Evolutionary conservation across 2,888 invertebrate genomes (phyloP).

Genomic region (Oscheius myriophilus): DNA sequence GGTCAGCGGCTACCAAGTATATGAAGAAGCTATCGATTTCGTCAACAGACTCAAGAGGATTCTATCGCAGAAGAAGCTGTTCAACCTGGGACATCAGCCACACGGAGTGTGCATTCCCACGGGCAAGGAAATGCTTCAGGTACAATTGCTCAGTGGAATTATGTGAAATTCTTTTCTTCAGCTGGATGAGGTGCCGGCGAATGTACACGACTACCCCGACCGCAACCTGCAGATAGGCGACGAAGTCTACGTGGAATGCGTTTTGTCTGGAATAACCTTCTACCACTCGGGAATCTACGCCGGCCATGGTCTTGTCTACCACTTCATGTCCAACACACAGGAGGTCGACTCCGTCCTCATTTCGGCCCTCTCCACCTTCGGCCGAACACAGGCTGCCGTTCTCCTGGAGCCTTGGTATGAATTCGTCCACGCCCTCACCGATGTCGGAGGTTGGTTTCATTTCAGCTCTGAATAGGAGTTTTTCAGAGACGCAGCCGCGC

Average conservation of each 20-base stretch:
- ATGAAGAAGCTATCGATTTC: conserved; percentile 40
- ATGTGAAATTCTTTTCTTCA: conserved; percentile 14
- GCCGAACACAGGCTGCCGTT: conserved; percentile 38
- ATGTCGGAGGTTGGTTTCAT: conserved; percentile 15
- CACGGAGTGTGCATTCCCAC: conserved; percentile 37
- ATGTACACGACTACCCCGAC: conserved; percentile 46
- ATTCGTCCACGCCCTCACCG: conserved; percentile 44
- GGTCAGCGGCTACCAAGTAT: conserved; percentile 18
- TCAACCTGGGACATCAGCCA: conserved; percentile 42
- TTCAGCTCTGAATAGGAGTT: neutral
- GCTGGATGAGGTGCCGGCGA: conserved; percentile 39
- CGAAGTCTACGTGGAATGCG: conserved; percentile 55
- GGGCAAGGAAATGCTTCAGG: conserved; percentile 37
- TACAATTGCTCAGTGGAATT: conserved; percentile 1
- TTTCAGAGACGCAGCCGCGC: conserved; percentile 33
- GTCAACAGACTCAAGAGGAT: conserved; percentile 32
- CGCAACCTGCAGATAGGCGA: conserved; percentile 40
- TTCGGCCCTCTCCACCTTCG: conserved; percentile 42
- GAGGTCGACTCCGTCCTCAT: conserved; percentile 41
- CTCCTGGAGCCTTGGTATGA: conserved; percentile 48
- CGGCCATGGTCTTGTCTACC: conserved; percentile 55
- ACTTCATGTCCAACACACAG: conserved; percentile 53
- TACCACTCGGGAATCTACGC: conserved; percentile 60
- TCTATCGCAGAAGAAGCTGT: conserved; percentile 11
- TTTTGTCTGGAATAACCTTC: conserved; percentile 48